A percentile compares a stretch with the other conserved stretches of the same genome.
These are phyloP conservation scores for Poeciliopsis infans DNA, from an alignment of 2,797 vertebrate species.

Conservation along the genomic window DNA sequence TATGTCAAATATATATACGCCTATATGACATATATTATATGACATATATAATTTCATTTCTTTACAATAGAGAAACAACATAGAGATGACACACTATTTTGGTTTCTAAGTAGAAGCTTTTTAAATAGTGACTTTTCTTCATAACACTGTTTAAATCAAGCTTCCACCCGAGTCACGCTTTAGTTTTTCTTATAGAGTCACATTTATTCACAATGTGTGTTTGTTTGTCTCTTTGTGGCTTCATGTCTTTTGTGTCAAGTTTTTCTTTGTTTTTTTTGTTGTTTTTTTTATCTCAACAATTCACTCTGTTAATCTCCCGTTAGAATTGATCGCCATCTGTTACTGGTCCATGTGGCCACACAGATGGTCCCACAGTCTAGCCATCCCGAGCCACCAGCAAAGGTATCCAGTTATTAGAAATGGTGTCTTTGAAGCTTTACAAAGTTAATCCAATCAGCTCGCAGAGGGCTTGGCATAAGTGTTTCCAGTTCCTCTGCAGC, in stretches of 20 bases:
- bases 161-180: conserved; percentile 75
- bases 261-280: conserved; percentile 13
- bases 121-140: conserved; percentile 85
- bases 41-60: conserved; percentile 87
- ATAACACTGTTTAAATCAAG: conserved; percentile 79
- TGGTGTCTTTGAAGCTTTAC: conserved; percentile 68
- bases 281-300: conserved; percentile 48
- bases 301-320: conserved; percentile 64
- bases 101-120: conserved; percentile 88
- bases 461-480: conserved; percentile 65
- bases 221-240: conserved; percentile 70
- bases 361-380: conserved; percentile 61
- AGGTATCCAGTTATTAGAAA: conserved; percentile 68
- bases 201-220: conserved; percentile 83
- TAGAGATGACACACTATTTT: conserved; percentile 89
- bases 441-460: conserved; percentile 81
- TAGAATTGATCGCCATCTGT: conserved; percentile 62
- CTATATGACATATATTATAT: conserved; percentile 86
- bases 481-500: conserved; percentile 67
- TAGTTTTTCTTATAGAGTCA: conserved; percentile 74
- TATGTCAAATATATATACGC: conserved; percentile 86
- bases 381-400: conserved; percentile 60
- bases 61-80: conserved; percentile 90
- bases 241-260: conserved; percentile 68
- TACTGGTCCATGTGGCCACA: conserved; percentile 71